Base-by-base conservation (phyloP, 2,113 vertebrate genomes). In the Heliornis fulica region DNA sequence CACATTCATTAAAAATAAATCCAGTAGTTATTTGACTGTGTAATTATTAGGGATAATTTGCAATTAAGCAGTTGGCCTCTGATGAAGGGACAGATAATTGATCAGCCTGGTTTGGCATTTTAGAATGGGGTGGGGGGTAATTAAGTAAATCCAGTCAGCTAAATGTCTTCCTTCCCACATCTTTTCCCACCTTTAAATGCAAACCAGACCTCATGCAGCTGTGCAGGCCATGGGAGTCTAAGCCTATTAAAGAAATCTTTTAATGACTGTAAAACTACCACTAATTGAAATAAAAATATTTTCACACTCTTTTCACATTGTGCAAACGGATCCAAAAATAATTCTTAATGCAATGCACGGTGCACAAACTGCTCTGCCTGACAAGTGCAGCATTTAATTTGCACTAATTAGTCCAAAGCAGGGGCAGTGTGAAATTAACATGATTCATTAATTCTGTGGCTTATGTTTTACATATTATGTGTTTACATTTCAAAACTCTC, bases 361-460 rank as follows among this genome's bases (percentile, higher is more conserved):
- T 95, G 96, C 89, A 97, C 96, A 95, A 97, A 97, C 95, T 92
- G 88, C 97, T 97, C 69, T 70, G 84, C 93, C 94, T 96, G 94
- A 97, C 95, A 96, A 97, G 96, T 97, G 97, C 96, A 97, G 97
- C 95, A 97, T 97, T 97, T 98, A 97, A 98, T 98, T 98, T 98
- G 95, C 60, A 95, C 94, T 97, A 98, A 97, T 98, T 98, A 96
- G 95, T 87, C 90, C 89, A 95, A 97, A 98, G 97, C 51, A 36
- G 94, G 97, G 96, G 97, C 97, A 98, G 94, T 95, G 93, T 97
- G 98, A 98, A 98, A 98, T 97, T 97, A 97, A 95, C 96, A 96
- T 96, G 86, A 98, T 29, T 90, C 96, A 93, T 97, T 96, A 91
- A 96, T 98, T 96, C 96, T 83, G 91, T 15, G 29, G 75, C 96